Percentiles rank a stretch among this genome's conserved stretches.
phyloP scores from a whole-genome alignment of 2,113 vertebrate genomes.

The Clarias gariepinus region DNA sequence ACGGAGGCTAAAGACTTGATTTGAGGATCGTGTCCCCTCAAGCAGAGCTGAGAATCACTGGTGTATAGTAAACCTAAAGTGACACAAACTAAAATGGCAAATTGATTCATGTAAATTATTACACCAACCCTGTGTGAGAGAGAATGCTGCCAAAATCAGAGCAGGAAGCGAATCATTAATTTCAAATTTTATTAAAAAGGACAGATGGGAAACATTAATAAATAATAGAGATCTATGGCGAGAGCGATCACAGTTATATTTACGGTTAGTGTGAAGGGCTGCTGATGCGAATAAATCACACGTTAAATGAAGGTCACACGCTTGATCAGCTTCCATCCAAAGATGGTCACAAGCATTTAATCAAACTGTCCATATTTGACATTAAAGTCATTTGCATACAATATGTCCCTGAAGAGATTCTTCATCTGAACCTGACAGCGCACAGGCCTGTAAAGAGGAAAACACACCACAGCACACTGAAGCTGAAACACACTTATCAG shows the following conservation, averaged over 20 bases:
- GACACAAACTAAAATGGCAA: background rate
- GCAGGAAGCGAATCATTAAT: background rate
- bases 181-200: background rate
- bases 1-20: too few relatives aligned
- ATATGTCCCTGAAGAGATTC: constrained; percentile 8
- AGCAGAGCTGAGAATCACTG: background rate
- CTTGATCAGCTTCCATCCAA: background rate
- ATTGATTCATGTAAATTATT: background rate
- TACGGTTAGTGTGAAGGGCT: background rate
- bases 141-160: background rate
- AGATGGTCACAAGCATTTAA: constrained; percentile 3
- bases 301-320: background rate
- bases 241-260: background rate
- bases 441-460: background rate
- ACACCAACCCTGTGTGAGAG: background rate
- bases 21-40: too few relatives aligned
- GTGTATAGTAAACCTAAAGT: background rate
- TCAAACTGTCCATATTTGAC: background rate
- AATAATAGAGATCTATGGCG: background rate
- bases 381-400: constrained; percentile 10
- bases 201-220: background rate
- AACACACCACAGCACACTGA: background rate
- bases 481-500: background rate
- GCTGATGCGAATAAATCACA: background rate
- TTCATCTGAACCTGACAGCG: background rate